These are phyloP conservation scores for Omphaloscelis lunosa DNA, from an alignment of 2,888 invertebrate species.

Conservation along the genomic window DNA sequence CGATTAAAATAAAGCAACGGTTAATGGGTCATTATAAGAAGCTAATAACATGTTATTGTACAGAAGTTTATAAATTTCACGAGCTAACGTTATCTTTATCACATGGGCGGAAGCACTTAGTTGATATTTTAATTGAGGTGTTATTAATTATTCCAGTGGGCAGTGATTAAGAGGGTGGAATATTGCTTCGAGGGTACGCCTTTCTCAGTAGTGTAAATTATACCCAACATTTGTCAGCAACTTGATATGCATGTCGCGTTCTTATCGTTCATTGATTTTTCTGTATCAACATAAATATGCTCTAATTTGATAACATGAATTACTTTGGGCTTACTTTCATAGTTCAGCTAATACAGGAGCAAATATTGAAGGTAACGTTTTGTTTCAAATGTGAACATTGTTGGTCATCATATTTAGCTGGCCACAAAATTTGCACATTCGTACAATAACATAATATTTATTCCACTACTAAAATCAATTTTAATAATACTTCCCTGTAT, in stretches of 20 bases:
- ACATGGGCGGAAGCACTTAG: conserved; percentile 83
- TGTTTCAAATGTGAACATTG: neutral
- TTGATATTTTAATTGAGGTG: conserved; percentile 88
- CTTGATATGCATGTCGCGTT: conserved; percentile 59
- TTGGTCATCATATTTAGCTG: neutral
- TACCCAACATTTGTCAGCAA: conserved; percentile 65
- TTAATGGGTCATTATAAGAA: conserved; percentile 58
- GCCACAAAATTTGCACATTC: neutral
- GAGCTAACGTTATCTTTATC: conserved; percentile 74
- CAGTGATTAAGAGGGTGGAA: conserved; percentile 88
- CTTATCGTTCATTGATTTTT: conserved; percentile 79
- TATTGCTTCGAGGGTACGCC: conserved; percentile 83
- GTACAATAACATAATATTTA: neutral
- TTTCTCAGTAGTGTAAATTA: conserved; percentile 71
- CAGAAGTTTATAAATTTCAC: conserved; percentile 63
- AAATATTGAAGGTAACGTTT: conserved; percentile 49
- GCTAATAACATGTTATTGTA: conserved; percentile 61
- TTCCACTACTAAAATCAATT: conserved; percentile 58
- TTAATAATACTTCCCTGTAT: conserved; percentile 71
- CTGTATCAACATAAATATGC: conserved; percentile 67
- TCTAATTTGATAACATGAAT: conserved; percentile 60
- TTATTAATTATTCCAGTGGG: conserved; percentile 87
- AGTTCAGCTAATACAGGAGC: conserved; percentile 57
- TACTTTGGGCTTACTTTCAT: conserved; percentile 64
- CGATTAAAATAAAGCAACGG: conserved; percentile 55